Percentiles rank a stretch among this genome's conserved stretches.
Evolutionary conservation across 2,888 invertebrate species (phyloP).

Genomic region (Drosophila trichaetosa): DNA sequence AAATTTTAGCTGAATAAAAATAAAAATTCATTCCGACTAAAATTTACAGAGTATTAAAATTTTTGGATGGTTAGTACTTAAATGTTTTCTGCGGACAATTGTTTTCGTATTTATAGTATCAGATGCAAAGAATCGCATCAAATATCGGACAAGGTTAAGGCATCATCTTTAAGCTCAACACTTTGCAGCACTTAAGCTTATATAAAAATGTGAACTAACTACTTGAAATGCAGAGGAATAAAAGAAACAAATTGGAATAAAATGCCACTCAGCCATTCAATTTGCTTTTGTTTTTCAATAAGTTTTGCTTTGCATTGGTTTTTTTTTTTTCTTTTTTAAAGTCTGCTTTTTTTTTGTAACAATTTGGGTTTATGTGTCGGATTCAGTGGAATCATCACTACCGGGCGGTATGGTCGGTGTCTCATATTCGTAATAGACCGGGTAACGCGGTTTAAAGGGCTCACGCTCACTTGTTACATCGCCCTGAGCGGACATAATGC

Average conservation of each 20-base stretch:
- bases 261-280: constrained; percentile 79
- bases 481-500: constrained; percentile 80
- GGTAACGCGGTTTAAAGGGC: constrained; percentile 84
- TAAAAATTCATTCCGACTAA: neutral
- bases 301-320: constrained; percentile 42
- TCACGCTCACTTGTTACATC: constrained; percentile 81
- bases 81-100: constrained; percentile 18
- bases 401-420: constrained; percentile 85
- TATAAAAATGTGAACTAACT: constrained; percentile 53
- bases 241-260: constrained; percentile 53
- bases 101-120: neutral
- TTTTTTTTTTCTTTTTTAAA: constrained; percentile 33
- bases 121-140: neutral
- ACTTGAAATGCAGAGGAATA: constrained; percentile 64
- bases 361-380: constrained; percentile 74
- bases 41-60: neutral
- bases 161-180: constrained; percentile 13
- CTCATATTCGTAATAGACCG: constrained; percentile 84
- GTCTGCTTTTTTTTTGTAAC: constrained; percentile 32
- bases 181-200: constrained; percentile 19
- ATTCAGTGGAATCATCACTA: constrained; percentile 84
- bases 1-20: neutral
- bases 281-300: constrained; percentile 27
- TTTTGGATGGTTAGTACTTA: no score
- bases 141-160: constrained; percentile 33